phyloP scores from a whole-genome alignment of 2,888 invertebrate species.

The Pseudeuparius sepicola region DNA sequence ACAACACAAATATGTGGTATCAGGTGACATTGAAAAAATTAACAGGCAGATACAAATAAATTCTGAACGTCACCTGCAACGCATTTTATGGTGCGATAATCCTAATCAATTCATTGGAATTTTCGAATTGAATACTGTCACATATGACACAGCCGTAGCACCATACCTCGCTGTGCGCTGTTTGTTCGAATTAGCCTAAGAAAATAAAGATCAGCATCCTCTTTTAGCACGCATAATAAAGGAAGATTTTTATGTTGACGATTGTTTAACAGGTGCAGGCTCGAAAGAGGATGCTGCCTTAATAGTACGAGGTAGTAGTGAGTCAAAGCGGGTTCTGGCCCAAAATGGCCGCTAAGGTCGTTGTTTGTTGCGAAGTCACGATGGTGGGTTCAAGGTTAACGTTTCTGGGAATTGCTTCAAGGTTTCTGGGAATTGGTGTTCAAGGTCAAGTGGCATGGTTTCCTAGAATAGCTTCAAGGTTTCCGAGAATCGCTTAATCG shows the following conservation, averaged over 20 bases:
- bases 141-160: conserved; percentile 14
- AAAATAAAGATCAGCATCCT: conserved; percentile 9
- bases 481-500: too few relatives aligned
- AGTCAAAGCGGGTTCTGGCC: too few relatives aligned
- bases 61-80: conserved; percentile 12
- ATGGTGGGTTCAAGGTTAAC: too few relatives aligned
- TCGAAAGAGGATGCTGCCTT: conserved; percentile 11
- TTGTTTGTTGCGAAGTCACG: too few relatives aligned
- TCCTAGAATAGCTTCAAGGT: too few relatives aligned
- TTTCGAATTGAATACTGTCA: too few relatives aligned
- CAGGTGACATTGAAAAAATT: conserved; percentile 17
- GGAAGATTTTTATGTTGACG: conserved; percentile 22
- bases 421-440: too few relatives aligned
- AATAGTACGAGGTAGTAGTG: too few relatives aligned
- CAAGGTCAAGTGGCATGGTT: too few relatives aligned
- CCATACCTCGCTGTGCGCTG: conserved; percentile 17
- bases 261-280: too few relatives aligned
- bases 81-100: conserved; percentile 14
- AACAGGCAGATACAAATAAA: conserved; percentile 13
- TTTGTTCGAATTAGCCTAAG: conserved; percentile 14
- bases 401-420: too few relatives aligned
- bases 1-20: conserved; percentile 6
- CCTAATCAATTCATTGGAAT: conserved; percentile 15
- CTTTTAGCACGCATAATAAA: conserved; percentile 12
- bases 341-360: too few relatives aligned